Conservation (phyloP, 2,797 vertebrate species). For the Anolis apletophallus region DNA sequence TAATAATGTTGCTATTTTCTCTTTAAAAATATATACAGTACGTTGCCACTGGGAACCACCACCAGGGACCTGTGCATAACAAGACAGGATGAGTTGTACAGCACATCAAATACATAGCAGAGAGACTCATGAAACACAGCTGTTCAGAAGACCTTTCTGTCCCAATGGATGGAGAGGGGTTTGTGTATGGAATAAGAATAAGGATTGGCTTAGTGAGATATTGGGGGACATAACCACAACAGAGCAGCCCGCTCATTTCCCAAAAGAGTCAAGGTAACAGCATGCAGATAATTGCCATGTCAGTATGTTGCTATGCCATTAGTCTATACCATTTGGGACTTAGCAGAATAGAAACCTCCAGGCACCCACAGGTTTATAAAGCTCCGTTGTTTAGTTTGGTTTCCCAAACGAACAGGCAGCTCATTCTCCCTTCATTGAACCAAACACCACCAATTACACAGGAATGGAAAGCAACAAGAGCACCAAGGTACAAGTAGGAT, state of each 20-base stretch:
- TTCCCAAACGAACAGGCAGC: background rate
- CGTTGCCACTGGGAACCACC: too few relatives aligned
- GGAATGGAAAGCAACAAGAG: background rate
- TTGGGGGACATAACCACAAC: background rate
- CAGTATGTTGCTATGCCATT: too few relatives aligned
- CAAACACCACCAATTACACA: background rate
- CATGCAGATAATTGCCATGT: background rate
- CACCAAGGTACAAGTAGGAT: background rate
- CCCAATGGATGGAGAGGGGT: too few relatives aligned
- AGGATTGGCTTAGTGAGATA: too few relatives aligned
- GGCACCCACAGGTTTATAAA: too few relatives aligned
- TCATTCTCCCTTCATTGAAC: background rate
- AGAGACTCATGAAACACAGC: background rate
- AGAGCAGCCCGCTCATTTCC: background rate
- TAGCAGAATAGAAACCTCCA: background rate
- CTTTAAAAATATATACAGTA: too few relatives aligned
- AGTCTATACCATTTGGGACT: background rate
- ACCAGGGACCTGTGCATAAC: too few relatives aligned
- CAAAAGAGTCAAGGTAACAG: background rate
- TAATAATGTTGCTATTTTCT: too few relatives aligned
- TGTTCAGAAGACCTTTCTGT: background rate
- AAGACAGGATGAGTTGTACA: too few relatives aligned
- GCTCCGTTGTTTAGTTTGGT: too few relatives aligned
- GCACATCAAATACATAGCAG: background rate
- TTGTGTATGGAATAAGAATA: background rate